Evolutionary conservation across 2,888 invertebrate species (phyloP).

Genomic region (Sipha maydis): DNA sequence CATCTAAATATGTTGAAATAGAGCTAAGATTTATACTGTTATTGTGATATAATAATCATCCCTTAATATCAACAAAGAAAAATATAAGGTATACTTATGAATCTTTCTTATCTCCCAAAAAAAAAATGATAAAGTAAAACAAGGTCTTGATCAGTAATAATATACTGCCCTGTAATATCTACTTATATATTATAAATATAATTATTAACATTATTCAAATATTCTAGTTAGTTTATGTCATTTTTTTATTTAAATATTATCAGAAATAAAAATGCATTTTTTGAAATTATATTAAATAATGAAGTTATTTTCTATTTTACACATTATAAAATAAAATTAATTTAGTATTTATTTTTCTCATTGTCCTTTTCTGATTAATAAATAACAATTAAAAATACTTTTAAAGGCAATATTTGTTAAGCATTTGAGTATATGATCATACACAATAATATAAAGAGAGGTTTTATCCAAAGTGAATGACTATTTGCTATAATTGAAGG

Average conservation of each 20-base stretch:
- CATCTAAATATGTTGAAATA: neutral
- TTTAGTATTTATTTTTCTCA: neutral
- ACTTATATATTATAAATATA: neutral
- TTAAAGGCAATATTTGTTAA: neutral
- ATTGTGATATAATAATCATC: no score
- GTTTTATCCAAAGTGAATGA: no score
- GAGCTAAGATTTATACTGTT: no score
- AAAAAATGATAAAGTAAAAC: no score
- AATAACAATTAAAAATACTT: neutral
- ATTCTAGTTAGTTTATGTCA: neutral
- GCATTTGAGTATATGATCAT: neutral
- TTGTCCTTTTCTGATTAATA: neutral
- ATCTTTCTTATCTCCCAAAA: no score
- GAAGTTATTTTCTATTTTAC: no score
- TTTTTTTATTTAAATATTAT: neutral
- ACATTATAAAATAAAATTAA: no score
- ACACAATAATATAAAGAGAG: neutral
- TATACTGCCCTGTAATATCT: no score
- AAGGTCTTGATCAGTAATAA: no score
- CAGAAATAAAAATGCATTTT: neutral
- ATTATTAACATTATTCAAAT: no score
- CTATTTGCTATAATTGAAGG: neutral
- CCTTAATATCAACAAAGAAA: no score
- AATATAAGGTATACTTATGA: no score
- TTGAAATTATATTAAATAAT: neutral